Conservation (phyloP, 2,113 vertebrate genomes). For the Panthera leo region DNA sequence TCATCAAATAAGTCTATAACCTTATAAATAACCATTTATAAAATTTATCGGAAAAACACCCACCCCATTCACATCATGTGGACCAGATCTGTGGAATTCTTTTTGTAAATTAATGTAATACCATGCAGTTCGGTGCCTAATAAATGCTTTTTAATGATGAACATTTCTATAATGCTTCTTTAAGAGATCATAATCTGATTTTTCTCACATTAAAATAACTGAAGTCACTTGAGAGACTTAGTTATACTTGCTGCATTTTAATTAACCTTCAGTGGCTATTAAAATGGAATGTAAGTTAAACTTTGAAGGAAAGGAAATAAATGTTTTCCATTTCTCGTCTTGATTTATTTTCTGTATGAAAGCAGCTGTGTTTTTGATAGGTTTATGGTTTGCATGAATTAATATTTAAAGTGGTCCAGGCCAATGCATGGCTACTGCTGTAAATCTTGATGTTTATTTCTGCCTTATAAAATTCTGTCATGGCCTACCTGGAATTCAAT, state of each 20-base stretch:
- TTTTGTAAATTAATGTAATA: slow-evolving; percentile 27
- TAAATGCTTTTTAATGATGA: slow-evolving; percentile 58
- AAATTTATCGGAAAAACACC: background rate
- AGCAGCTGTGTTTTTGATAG: slow-evolving; percentile 82
- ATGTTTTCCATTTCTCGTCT: slow-evolving; percentile 69
- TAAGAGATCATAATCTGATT: slow-evolving; percentile 58
- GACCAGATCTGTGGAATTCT: background rate
- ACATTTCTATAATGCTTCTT: slow-evolving; percentile 45
- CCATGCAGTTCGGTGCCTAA: slow-evolving; percentile 54
- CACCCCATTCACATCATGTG: background rate
- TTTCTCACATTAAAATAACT: slow-evolving; percentile 69
- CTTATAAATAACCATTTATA: slow-evolving; percentile 45
- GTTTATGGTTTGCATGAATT: slow-evolving; percentile 89
- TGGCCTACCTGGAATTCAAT: slow-evolving; percentile 75
- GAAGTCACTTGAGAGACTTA: slow-evolving; percentile 65
- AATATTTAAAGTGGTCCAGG: slow-evolving; percentile 86
- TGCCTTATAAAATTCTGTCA: slow-evolving; percentile 81
- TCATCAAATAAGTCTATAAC: slow-evolving; percentile 72
- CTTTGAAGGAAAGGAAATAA: slow-evolving; percentile 75
- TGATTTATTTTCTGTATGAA: slow-evolving; percentile 77
- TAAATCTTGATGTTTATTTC: slow-evolving; percentile 79
- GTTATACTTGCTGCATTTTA: slow-evolving; percentile 63
- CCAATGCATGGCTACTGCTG: slow-evolving; percentile 89
- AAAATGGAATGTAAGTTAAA: slow-evolving; percentile 75
- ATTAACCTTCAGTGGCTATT: slow-evolving; percentile 73